Base-by-base conservation (phyloP, 2,797 vertebrate genomes). In the Bryconaethiops microstoma region DNA sequence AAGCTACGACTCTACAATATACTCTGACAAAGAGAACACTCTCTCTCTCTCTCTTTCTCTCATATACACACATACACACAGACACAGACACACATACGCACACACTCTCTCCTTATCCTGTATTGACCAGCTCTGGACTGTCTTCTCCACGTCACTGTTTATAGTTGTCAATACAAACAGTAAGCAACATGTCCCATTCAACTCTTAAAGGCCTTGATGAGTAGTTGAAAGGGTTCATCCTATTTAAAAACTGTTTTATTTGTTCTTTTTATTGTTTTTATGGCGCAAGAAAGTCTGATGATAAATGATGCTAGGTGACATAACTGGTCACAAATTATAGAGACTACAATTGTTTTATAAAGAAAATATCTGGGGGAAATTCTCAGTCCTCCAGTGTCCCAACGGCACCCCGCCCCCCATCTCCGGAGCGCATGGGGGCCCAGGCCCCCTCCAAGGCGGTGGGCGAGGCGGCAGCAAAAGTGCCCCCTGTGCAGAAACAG, bases 1-100 rank as follows among this genome's bases (percentile, higher is more conserved):
- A 40, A 77, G 76, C 21, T 54, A 54, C 76, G 57, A 55, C 63
- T 69, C 63, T 25, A 77, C 76, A 68, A 77, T 77, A 54, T 78
- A 69, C 42, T 59, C 54, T 42, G 42, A 69, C 81, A 63, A 78
- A 74, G 69, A 82, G 42, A 74, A 74, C 7, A 52, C 60, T 54
- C 35, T 25, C 40, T 40, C 48, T 40, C 50, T 45, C 19, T 29
- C 48, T 2, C 21, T 16, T 29, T 3, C 21, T 17, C 69, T 23
- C 48, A 50, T 21, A 50, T 48, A 50, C 68, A 48, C 42, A 50
- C 45, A 48, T 21, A 70, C 64, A 68, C 39, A 68, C 39, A 68
- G 39, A 68, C 19, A 68, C 40, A 42, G n/a, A n/a, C n/a, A n/a
- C 60, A 21, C 48, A 19, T 16, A 9, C 29, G 35, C 45, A 54